These are phyloP conservation scores for Anthrax anthrax DNA, from an alignment of 2,888 invertebrate species.

Conservation along the genomic window DNA sequence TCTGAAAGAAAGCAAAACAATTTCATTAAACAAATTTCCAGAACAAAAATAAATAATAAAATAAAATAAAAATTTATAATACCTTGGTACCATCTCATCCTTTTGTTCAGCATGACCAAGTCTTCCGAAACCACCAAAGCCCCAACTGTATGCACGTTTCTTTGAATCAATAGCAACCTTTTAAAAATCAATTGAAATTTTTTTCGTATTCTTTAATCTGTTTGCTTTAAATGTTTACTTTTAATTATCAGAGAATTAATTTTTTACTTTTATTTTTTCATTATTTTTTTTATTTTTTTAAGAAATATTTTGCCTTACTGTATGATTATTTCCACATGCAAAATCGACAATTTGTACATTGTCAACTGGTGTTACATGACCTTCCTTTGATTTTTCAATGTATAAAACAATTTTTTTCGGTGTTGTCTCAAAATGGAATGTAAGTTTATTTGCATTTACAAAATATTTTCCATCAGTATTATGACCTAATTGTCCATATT, in stretches of 20 bases:
- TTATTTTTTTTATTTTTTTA: too few species aligned
- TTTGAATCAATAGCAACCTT: conserved; percentile 75
- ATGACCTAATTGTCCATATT: conserved; percentile 85
- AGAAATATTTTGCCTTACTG: conserved; percentile 39
- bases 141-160: conserved; percentile 86
- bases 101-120: conserved; percentile 86
- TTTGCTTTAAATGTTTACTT: too few species aligned
- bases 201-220: conserved; percentile 3
- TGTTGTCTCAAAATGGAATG: conserved; percentile 69
- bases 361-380: conserved; percentile 67
- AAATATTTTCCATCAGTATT: conserved; percentile 93
- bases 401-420: conserved; percentile 76
- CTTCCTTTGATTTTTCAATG: conserved; percentile 77
- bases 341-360: conserved; percentile 81
- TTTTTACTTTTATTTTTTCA: too few species aligned
- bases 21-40: too few species aligned
- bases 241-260: too few species aligned
- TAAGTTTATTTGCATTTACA: conserved; percentile 74
- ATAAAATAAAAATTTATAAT: too few species aligned
- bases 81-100: conserved; percentile 70
- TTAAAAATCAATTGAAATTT: conserved; percentile 10
- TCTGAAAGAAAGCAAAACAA: conserved; percentile 23
- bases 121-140: conserved; percentile 88
- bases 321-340: conserved; percentile 82
- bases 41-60: neutral